A percentile compares a stretch with the other conserved stretches of the same genome.
Evolutionary conservation across 2,113 vertebrate genomes (phyloP).

Genomic region (Rhombomys opimus): DNA sequence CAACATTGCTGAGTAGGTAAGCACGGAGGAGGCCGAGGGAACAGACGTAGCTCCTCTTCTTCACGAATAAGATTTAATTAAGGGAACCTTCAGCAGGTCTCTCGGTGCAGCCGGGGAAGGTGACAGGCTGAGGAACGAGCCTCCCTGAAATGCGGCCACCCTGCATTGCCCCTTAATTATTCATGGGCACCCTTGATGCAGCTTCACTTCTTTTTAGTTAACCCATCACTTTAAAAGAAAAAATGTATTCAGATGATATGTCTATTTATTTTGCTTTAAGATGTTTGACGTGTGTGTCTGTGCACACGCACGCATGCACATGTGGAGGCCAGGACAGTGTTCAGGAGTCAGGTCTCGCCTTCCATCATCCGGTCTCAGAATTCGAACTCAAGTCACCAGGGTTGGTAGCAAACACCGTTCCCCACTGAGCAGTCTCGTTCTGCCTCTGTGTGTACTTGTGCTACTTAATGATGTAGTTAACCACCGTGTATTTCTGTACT

Average conservation of each 20-base stretch:
- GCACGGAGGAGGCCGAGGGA: slow-evolving; percentile 40
- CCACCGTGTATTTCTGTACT: background rate
- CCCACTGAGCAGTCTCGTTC: too few species aligned
- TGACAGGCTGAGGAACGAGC: background rate
- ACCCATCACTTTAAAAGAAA: background rate
- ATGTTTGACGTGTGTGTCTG: background rate
- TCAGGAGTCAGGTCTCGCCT: background rate
- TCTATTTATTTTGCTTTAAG: background rate
- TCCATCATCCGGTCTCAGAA: background rate
- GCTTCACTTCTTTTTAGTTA: slow-evolving; percentile 60
- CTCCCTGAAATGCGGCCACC: background rate
- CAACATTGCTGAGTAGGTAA: slow-evolving; percentile 42
- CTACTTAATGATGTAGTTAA: background rate
- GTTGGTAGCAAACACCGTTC: background rate
- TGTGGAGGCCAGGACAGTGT: background rate
- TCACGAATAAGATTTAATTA: slow-evolving; percentile 78
- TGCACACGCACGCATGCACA: too few species aligned
- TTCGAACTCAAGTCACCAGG: background rate
- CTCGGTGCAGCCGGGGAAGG: background rate
- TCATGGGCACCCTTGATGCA: slow-evolving; percentile 63
- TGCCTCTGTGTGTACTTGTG: background rate
- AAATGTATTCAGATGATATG: background rate
- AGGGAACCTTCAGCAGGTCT: slow-evolving; percentile 71
- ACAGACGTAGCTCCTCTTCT: background rate
- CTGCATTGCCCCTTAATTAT: slow-evolving; percentile 69